Conservation (phyloP, 2,888 invertebrate genomes). For the Chloromyia formosa region DNA sequence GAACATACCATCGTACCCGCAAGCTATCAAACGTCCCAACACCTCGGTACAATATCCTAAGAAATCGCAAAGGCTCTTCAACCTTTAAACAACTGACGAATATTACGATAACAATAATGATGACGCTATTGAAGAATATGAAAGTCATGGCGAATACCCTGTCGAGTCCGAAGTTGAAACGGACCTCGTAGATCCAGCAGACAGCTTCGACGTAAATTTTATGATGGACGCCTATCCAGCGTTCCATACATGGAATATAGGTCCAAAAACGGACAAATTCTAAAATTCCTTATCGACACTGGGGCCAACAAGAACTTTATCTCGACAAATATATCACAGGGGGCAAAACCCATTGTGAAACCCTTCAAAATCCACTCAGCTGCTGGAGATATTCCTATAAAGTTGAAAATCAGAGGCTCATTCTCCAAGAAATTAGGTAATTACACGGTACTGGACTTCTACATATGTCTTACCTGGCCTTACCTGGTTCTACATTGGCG, state of each 20-base stretch:
- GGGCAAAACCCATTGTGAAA: neutral
- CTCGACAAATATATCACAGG: neutral
- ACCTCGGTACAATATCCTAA: neutral
- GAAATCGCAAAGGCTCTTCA: no score
- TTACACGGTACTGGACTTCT: conserved; percentile 4
- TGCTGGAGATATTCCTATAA: no score
- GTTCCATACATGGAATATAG: no score
- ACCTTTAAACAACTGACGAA: neutral
- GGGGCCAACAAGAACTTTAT: conserved; percentile 43
- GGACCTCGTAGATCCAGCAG: neutral
- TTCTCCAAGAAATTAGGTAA: neutral
- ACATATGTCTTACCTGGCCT: conserved; percentile 21
- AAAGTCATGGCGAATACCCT: neutral
- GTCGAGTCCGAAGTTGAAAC: neutral
- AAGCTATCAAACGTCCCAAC: neutral
- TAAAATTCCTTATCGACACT: no score
- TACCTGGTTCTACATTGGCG: no score
- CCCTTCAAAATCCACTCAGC: conserved; percentile 21
- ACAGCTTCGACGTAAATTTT: conserved; percentile 44
- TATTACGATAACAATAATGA: neutral
- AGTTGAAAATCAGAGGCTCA: no score
- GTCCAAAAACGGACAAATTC: conserved; percentile 6
- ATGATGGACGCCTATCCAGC: no score
- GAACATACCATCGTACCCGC: neutral
- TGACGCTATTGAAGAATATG: neutral